Evolutionary conservation across 2,797 vertebrate species (phyloP), one percentile per base, ranked within the genome.

Genomic region (Ispidina lecontei): DNA sequence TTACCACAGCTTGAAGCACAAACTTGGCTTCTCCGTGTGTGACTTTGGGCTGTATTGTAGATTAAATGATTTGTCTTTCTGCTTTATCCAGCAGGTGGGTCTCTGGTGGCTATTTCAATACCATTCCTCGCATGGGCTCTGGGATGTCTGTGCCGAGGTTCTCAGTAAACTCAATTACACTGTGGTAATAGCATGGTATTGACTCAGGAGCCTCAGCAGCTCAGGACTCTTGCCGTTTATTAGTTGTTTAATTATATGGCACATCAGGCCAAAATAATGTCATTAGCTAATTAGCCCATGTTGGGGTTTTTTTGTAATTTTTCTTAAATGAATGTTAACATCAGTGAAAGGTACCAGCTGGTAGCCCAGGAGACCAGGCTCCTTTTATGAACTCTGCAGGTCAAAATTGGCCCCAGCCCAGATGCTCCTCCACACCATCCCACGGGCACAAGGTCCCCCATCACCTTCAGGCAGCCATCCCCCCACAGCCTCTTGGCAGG

Each of bases 221-320:
- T 31, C 86, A 90, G 93, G 91, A 65, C 94, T 95, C 94, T 96
- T 80, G 81, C 84, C 81, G 18, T 96, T 96, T 95, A 91, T 96
- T 96, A 94, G 93, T 95, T 94, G 93, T 94, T 95, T 96, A 94
- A 96, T 96, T 96, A 94, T 94, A 90, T 85, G 75, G 91, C 94
- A 67, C 91, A 93, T 96, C 94, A 94, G 88, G 94, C 91, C 96
- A 95, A 94, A 96, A 95, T 95, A 96, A 95, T 91, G 93, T 94
- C 91, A 94, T 96, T 95, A 96, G 81, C 91, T 95, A 95, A 95
- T 96, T 96, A 94, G 88, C 75, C 80, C 47, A 19, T 74, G 80
- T 91, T 93, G 90, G 74, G 83, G 13, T 46, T 87, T 84, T 84
- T 91, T 91, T 92, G 88, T 94, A 87, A 80, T 87, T 96, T 95